These are phyloP conservation scores for Mongoloraphidia duomilia DNA, from an alignment of 2,888 invertebrate genomes.

Conservation along the genomic window DNA sequence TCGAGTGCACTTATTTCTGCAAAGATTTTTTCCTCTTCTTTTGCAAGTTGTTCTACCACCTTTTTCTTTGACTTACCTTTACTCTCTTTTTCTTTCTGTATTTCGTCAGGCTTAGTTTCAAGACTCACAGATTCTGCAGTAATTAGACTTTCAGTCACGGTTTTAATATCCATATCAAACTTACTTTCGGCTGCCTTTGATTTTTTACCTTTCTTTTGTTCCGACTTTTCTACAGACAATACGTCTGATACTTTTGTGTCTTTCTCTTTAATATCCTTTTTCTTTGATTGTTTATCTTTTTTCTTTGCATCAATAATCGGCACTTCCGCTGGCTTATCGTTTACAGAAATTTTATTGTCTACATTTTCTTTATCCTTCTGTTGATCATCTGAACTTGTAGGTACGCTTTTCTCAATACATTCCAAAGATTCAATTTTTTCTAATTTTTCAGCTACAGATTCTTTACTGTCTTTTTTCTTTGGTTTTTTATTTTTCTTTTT, in stretches of 20 bases:
- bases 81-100: constrained; percentile 9
- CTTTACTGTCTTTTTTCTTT: neutral
- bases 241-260: neutral
- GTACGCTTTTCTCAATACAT: too few relatives aligned
- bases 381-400: too few relatives aligned
- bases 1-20: neutral
- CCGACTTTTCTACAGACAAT: constrained; percentile 4
- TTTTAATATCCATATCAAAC: neutral
- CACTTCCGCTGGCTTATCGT: neutral
- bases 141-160: neutral
- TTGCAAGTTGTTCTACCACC: neutral
- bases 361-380: too few relatives aligned
- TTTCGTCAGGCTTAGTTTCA: constrained; percentile 9
- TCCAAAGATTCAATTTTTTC: too few relatives aligned
- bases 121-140: neutral
- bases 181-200: constrained; percentile 1
- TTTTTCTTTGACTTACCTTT: neutral
- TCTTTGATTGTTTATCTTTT: constrained; percentile 4
- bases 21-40: neutral
- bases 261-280: neutral
- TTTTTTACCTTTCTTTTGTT: constrained; percentile 1
- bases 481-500: constrained; percentile 8
- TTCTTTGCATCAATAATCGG: neutral
- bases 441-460: too few relatives aligned
- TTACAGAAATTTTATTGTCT: neutral